Conservation (phyloP, 1,140 invertebrate genomes). For the Zaprionus ghesquierei region DNA sequence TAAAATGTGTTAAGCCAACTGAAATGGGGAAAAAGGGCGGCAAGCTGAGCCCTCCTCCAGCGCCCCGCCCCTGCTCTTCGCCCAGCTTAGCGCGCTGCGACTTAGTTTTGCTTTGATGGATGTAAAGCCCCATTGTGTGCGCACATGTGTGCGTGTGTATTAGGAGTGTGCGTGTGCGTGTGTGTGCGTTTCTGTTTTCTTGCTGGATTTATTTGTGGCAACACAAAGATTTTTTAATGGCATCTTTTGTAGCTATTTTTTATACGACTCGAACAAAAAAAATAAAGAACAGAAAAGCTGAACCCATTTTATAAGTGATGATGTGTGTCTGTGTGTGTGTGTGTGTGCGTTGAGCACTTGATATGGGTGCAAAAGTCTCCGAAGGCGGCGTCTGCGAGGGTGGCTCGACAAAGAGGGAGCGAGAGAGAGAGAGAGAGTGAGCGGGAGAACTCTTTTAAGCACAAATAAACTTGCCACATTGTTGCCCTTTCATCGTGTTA, state of each 20-base stretch:
- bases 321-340: slow-evolving; percentile 20
- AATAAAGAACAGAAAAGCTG: slow-evolving; percentile 7
- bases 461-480: slow-evolving; percentile 80
- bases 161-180: slow-evolving; percentile 11
- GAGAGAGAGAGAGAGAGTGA: background rate
- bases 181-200: slow-evolving; percentile 52
- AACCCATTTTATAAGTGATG: slow-evolving; percentile 68
- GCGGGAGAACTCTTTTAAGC: slow-evolving; percentile 65
- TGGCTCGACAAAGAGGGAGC: slow-evolving; percentile 9
- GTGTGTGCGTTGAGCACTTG: slow-evolving; percentile 32
- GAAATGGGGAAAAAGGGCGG: slow-evolving; percentile 55
- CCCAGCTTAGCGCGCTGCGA: slow-evolving; percentile 66
- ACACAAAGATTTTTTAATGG: slow-evolving; percentile 80
- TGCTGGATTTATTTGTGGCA: slow-evolving; percentile 80
- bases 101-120: slow-evolving; percentile 81
- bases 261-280: slow-evolving; percentile 39
- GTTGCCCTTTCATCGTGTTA: slow-evolving; percentile 50
- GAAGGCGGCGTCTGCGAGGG: slow-evolving; percentile 4
- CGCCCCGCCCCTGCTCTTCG: background rate
- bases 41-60: background rate
- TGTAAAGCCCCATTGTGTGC: slow-evolving; percentile 63
- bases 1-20: slow-evolving; percentile 80
- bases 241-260: slow-evolving; percentile 81
- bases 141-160: slow-evolving; percentile 9
- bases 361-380: slow-evolving; percentile 45